Base-by-base conservation (phyloP, 2,888 invertebrate species). In the Unio pictorum region DNA sequence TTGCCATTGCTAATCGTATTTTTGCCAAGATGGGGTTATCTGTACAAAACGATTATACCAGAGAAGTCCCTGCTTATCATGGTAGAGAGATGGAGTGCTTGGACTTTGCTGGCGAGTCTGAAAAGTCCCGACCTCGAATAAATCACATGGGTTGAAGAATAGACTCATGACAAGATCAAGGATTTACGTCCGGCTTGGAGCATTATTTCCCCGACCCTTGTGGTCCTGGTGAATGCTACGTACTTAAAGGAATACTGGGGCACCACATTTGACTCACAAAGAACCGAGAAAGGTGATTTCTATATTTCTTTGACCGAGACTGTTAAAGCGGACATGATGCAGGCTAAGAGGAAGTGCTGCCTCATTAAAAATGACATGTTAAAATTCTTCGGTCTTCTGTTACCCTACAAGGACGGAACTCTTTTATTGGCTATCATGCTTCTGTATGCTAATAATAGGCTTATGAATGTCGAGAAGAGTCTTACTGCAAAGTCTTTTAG, bases 141-240 rank as follows among this genome's bases (percentile, higher is more conserved):
- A 98, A 98, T 23, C 87, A 81, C 89, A 56, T 97, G 96, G 95
- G 95, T 96, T 58, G 93, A 94, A 85, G 88, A 92, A 7, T 93
- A 95, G 85, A 98, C 98, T 0, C 93, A 95, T 66, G 90, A 94
- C 11, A 95, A 94, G 88, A 97, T 98, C 70, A 93, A 93, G 80
- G 92, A 96, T 82, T 91, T 98, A 3, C 90, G 98, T 64, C 87
- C 91, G 1, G 30, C 92, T 1, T 92, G 92, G 23, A 74, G 82
- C 11, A 78, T 91, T 18, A 81, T 23, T 23, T 23, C 23, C 23
- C 23, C 23, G 23, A 23, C 89, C 1, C 75, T 82, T 5, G 75
- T 91, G 71, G 86, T 91, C n/a, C 75, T 91, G 17, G 86, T 91
- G 58, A 91, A 91, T 82, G 91, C 91, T 8, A 85, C 91, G 60